A percentile compares a stretch with the other conserved stretches of the same genome.
phyloP scores from a whole-genome alignment of 2,888 invertebrate species.

The Caenorhabditis doughertyi region DNA sequence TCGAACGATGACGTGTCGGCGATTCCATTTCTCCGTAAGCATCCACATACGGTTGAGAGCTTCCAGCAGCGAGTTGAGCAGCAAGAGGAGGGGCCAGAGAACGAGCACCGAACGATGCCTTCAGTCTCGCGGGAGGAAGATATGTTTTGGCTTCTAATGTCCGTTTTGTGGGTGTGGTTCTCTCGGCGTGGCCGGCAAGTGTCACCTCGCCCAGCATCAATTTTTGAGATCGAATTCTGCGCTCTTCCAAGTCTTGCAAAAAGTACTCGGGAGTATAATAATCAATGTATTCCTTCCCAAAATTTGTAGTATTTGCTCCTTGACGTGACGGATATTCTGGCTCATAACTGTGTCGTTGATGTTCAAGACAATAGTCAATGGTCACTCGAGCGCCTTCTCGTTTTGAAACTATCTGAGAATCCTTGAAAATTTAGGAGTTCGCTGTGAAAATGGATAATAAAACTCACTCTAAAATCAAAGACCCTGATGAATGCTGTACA shows the following conservation, averaged over 20 bases:
- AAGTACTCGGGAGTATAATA: conserved; percentile 48
- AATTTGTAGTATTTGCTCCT: no score
- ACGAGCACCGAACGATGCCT: conserved; percentile 37
- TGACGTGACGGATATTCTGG: background rate
- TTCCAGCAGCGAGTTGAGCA: conserved; percentile 62
- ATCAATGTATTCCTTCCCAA: conserved; percentile 27
- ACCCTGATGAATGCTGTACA: conserved; percentile 72
- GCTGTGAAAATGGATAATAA: background rate
- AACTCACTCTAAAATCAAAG: conserved; percentile 66
- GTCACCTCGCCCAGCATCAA: background rate
- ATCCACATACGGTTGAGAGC: conserved; percentile 52
- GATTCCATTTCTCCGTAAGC: background rate
- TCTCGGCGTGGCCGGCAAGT: background rate
- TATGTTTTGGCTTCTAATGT: conserved; percentile 29
- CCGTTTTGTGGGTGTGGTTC: conserved; percentile 11
- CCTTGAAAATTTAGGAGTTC: background rate
- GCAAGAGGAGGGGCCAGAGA: conserved; percentile 63
- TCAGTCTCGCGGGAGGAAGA: conserved; percentile 21
- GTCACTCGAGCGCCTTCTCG: conserved; percentile 49
- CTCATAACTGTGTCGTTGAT: conserved; percentile 26
- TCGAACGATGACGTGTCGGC: background rate
- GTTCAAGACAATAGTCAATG: conserved; percentile 69
- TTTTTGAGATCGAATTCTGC: conserved; percentile 40
- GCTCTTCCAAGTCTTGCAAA: conserved; percentile 50
- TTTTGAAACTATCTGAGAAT: conserved; percentile 56